Base-by-base conservation (phyloP, 2,888 invertebrate genomes). In the Cheilosia vulpina region DNA sequence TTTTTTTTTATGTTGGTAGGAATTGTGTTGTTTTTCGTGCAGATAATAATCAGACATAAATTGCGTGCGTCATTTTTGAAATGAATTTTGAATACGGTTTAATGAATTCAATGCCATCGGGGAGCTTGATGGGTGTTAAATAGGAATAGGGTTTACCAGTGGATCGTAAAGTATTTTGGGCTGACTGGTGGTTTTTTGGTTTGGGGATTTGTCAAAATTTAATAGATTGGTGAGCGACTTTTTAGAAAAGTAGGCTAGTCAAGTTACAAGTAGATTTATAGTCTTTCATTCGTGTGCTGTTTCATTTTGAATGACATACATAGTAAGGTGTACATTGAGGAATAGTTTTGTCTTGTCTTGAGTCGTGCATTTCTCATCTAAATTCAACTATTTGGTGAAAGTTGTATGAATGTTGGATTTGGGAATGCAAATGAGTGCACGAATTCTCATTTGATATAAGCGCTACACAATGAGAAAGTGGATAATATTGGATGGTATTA, bases 11-110 rank as follows among this genome's bases (percentile, higher is more conserved):
- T 27, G 27, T 27, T 27, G 27, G 27, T 27, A 7, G 45, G 19
- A 9, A 17, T 19, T 31, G 13, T 53, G 63, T 73, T 66, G 41
- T 27, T 34, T 38, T 52, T n/a, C 17, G 11, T 69, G 57, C 9
- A 9, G n/a, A 17, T 45, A 45, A n/a, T 55, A 57, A 69, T 47
- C 47, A 69, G 31, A 57, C 31, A 31, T 47, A 47, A 69, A 45
- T 69, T 34, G 34, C 57, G 69, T n/a, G 68, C 45, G 43, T 43
- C 43, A 43, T 43, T 68, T 68, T 27, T 15, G 31, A 53, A 27
- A 27, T 66, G 21, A 66, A 43, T 66, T 66, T 66, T 43, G 24
- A 41, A 27, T 19, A 21, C 21, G 34, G 47, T 34, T 63, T 34
- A 19, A 27, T 9, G 19, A 63, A 50, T 34, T 50, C 34, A 34